Evolutionary conservation across 2,888 invertebrate species (phyloP).

Genomic region (Meteorus colon): DNA sequence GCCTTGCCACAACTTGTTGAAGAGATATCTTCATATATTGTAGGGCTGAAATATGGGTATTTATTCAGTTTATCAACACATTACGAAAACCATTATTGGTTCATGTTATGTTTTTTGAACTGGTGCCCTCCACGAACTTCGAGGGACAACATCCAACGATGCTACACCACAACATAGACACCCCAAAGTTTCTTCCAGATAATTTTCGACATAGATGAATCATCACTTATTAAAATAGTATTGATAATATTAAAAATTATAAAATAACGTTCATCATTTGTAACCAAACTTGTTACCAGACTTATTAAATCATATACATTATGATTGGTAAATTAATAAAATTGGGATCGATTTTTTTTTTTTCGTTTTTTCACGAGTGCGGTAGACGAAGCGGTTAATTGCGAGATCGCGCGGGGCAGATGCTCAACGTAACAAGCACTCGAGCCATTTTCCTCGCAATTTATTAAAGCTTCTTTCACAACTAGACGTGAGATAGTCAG

Average conservation of each 20-base stretch:
- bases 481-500: neutral
- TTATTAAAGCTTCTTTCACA: conserved; percentile 20
- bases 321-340: neutral
- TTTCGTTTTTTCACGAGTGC: neutral
- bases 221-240: neutral
- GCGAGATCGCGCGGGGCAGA: conserved; percentile 27
- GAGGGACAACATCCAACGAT: too few relatives aligned
- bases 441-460: conserved; percentile 22
- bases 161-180: too few relatives aligned
- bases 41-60: too few relatives aligned
- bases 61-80: too few relatives aligned
- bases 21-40: too few relatives aligned
- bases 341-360: conserved; percentile 18
- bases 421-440: conserved; percentile 25
- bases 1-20: too few relatives aligned
- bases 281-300: neutral
- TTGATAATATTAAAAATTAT: neutral
- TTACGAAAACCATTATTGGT: too few relatives aligned
- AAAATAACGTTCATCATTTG: neutral
- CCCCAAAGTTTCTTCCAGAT: too few relatives aligned
- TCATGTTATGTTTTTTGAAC: too few relatives aligned
- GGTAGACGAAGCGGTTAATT: conserved; percentile 29
- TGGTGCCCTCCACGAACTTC: too few relatives aligned
- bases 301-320: neutral
- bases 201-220: too few relatives aligned